phyloP scores from a whole-genome alignment of 1,140 invertebrate species.

The Pseudoatta argentina region DNA sequence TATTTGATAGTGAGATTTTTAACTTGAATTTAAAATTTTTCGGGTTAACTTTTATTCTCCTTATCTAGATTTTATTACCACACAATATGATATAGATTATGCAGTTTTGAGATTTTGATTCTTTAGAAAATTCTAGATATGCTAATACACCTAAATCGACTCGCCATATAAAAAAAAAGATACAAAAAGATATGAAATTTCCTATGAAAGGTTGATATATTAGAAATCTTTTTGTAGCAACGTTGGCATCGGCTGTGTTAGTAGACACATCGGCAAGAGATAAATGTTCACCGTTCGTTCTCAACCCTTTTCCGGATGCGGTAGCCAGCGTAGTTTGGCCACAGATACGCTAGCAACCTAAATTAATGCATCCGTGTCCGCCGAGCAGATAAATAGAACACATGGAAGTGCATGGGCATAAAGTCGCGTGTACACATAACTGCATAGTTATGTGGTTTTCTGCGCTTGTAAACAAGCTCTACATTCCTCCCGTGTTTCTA shows the following conservation, averaged over 20 bases:
- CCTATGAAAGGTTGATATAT: background rate
- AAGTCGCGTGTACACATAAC: constrained; percentile 62
- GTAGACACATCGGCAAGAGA: constrained; percentile 31
- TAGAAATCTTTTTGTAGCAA: constrained; percentile 13
- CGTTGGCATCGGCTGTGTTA: background rate
- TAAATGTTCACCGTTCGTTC: constrained; percentile 62
- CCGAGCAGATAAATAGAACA: constrained; percentile 53
- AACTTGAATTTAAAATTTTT: background rate
- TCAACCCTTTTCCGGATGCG: constrained; percentile 36
- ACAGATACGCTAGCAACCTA: constrained; percentile 60
- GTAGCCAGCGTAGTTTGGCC: constrained; percentile 36
- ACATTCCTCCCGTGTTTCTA: constrained; percentile 47
- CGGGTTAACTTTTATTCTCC: background rate
- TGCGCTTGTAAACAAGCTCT: constrained; percentile 53
- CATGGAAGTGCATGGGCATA: constrained; percentile 56
- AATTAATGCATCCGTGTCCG: constrained; percentile 64
- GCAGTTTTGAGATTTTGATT: background rate
- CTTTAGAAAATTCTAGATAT: background rate
- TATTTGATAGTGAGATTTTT: background rate
- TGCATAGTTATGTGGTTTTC: constrained; percentile 60
- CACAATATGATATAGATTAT: background rate
- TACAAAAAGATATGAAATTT: background rate
- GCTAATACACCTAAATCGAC: background rate
- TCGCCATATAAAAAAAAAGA: background rate
- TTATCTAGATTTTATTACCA: background rate